Base-by-base conservation (phyloP, 2,113 vertebrate species). In the Tyto alba region DNA sequence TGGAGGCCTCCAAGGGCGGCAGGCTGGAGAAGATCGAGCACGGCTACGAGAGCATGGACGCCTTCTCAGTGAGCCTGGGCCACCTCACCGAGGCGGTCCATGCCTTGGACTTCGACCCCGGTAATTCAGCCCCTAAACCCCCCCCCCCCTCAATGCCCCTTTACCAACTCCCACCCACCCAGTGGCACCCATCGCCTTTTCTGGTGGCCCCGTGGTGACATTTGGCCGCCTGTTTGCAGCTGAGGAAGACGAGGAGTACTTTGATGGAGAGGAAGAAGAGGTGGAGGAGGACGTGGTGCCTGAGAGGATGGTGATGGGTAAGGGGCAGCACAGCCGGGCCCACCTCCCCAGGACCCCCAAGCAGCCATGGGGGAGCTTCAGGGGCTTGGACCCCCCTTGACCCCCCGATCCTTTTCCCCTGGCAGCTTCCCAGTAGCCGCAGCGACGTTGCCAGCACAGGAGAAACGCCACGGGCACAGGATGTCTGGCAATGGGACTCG, bases 21-120 rank as follows among this genome's bases (percentile, higher is more conserved):
- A 97, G 98, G 75, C 98, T 99, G 41, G 99, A 99, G 55, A 98
- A 99, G 97, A 99, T 98, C 3, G 99, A 99, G 89, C 98, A 98
- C 0, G 99, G 99, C 71, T 99, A 99, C 19, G 99, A 99, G 96
- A 99, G 96, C 96, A 99, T 99, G 99, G 99, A 99, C 40, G 98
- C 99, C 96, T 99, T 99, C 93, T 98, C 98, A 1, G 47, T 99
- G 92, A 98, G 98, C 57, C 98, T 99, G 32, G 99, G 99, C 17
- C 98, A 98, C 19, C 98, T 99, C 29, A 96, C 98, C 8, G 96
- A 98, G 1, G 91, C 98, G 15, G 92, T 99, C 40, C 95, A 81
- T 3, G 98, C 98, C 95, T 98, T 99, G 85, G 98, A 99, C 98
- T 99, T 99, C 43, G 97, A 91, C 5, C 73, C 78, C 7, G 98